Evolutionary conservation across 2,797 vertebrate genomes (phyloP).

Genomic region (Limnodromus scolopaceus): DNA sequence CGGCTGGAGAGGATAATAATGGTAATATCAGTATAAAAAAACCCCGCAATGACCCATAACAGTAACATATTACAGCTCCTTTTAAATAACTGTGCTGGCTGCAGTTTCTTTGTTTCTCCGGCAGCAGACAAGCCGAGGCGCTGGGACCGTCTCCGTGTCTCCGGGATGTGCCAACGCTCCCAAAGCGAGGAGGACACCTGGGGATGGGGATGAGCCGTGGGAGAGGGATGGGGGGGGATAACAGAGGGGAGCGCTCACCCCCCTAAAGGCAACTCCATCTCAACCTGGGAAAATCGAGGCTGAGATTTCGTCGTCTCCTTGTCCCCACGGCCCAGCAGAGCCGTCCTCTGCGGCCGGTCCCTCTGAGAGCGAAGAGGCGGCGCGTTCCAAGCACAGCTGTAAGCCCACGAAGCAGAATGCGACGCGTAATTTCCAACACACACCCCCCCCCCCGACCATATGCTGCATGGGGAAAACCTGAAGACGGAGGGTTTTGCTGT

Average conservation of each 20-base stretch:
- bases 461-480: background rate
- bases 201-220: background rate
- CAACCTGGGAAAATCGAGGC: background rate
- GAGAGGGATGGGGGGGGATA: background rate
- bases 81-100: constrained; percentile 67
- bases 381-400: background rate
- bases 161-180: background rate
- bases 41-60: constrained; percentile 74
- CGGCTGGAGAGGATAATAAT: constrained; percentile 75
- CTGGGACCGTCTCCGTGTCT: background rate
- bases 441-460: background rate
- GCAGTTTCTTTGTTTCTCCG: constrained; percentile 57
- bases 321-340: background rate
- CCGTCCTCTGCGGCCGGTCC: background rate
- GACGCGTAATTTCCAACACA: background rate
- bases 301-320: background rate
- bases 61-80: constrained; percentile 74
- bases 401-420: background rate
- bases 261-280: background rate
- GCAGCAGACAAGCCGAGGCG: constrained; percentile 41
- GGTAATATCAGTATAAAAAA: constrained; percentile 74
- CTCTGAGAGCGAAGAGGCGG: background rate
- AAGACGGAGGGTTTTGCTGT: background rate
- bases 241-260: background rate
- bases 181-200: background rate